phyloP scores from a whole-genome alignment of 2,797 vertebrate genomes.

The Sarcophilus harrisii region DNA sequence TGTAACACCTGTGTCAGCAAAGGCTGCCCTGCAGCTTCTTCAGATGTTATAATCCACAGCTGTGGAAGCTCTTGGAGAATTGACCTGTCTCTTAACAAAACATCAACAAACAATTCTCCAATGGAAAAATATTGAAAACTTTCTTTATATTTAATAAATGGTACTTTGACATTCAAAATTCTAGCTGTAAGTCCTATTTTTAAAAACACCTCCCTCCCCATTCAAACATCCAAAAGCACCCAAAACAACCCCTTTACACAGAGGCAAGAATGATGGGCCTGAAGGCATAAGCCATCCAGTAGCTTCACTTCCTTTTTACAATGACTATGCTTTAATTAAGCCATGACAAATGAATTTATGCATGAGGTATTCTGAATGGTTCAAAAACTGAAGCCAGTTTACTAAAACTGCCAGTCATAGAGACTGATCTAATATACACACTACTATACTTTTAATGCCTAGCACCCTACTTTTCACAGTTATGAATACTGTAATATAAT shows the following conservation, averaged over 20 bases:
- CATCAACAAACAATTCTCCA: constrained; percentile 89
- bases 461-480: constrained; percentile 75
- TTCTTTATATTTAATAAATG: constrained; percentile 92
- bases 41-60: too few species aligned
- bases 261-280: constrained; percentile 87
- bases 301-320: constrained; percentile 86
- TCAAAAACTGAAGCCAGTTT: constrained; percentile 86
- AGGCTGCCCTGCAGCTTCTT: too few species aligned
- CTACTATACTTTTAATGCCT: constrained; percentile 83
- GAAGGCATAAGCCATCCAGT: constrained; percentile 90
- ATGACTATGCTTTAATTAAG: constrained; percentile 83
- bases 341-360: constrained; percentile 89
- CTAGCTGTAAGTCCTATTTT: constrained; percentile 92
- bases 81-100: constrained; percentile 60
- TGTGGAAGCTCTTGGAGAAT: too few species aligned
- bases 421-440: constrained; percentile 84
- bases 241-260: constrained; percentile 82
- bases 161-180: constrained; percentile 96
- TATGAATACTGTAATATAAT: constrained; percentile 75
- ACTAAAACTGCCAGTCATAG: constrained; percentile 82
- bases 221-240: not conserved
- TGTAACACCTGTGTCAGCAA: too few species aligned
- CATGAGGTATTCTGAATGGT: constrained; percentile 87
- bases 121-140: constrained; percentile 91
- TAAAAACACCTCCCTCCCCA: not conserved